Percentiles rank a stretch among this genome's conserved stretches.
phyloP scores from a whole-genome alignment of 2,797 vertebrate species.

The Jordanella pulchra region DNA sequence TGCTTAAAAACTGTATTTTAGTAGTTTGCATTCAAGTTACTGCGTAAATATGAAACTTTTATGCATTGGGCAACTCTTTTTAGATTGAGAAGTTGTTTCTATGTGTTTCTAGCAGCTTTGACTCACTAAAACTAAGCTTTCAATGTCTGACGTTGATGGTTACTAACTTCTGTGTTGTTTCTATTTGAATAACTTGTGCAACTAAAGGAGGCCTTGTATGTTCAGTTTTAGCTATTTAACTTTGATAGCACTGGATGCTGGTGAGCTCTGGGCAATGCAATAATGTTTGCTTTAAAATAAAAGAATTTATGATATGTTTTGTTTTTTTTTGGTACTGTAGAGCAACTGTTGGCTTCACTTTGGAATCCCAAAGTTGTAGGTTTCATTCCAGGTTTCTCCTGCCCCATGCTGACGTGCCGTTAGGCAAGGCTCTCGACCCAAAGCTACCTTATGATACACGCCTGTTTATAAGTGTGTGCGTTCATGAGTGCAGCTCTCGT shows the following conservation, averaged over 20 bases:
- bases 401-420: not conserved
- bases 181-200: not conserved
- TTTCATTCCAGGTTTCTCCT: not conserved
- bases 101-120: not conserved
- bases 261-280: slow-evolving; percentile 6
- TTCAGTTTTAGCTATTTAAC: not conserved
- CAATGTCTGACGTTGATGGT: not conserved
- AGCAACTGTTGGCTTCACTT: not conserved
- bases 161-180: not conserved
- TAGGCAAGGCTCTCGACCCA: not conserved
- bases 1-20: too few species aligned
- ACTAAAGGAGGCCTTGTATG: not conserved
- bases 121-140: not conserved
- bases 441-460: not conserved
- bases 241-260: slow-evolving; percentile 8
- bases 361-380: not conserved
- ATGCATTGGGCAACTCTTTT: not conserved
- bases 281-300: slow-evolving; percentile 17
- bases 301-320: slow-evolving; percentile 6
- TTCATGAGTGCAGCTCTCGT: too few species aligned
- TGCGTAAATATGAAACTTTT: too few species aligned
- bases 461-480: not conserved
- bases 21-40: too few species aligned
- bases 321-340: not conserved
- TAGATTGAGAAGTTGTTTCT: not conserved